Evolutionary conservation across 2,797 vertebrate species (phyloP).

Genomic region (Liasis olivaceus): DNA sequence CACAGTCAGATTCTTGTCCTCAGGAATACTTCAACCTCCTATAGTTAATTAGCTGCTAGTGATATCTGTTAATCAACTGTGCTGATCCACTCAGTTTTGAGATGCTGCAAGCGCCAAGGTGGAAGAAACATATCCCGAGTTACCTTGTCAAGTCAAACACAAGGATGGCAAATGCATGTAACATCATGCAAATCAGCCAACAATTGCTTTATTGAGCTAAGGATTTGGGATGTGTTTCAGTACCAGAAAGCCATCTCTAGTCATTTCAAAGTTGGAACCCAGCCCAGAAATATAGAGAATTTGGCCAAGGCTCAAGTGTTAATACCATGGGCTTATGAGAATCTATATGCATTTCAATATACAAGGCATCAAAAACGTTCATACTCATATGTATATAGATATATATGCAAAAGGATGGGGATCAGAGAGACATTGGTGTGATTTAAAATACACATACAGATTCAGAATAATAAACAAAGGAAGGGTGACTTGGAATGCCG

Average conservation of each 20-base stretch:
- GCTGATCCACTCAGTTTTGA: not conserved
- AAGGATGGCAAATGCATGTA: not conserved
- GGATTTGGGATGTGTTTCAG: not conserved
- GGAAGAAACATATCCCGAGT: not conserved
- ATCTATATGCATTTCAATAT: not conserved
- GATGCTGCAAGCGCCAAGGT: not conserved
- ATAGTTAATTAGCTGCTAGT: not conserved
- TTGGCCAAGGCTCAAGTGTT: not conserved
- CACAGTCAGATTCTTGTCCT: not conserved
- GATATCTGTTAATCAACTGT: not conserved
- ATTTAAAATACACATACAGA: slow-evolving; percentile 33
- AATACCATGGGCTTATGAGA: no score
- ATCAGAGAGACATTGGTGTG: not conserved
- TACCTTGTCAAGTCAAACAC: not conserved
- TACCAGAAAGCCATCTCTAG: not conserved
- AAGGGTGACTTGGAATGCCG: slow-evolving; percentile 14
- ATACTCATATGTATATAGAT: not conserved
- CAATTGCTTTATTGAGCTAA: not conserved
- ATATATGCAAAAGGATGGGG: not conserved
- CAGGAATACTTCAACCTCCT: not conserved
- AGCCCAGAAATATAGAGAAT: not conserved
- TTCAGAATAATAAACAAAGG: slow-evolving; percentile 26
- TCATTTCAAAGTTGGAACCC: not conserved
- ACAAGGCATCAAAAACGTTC: not conserved
- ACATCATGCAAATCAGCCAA: not conserved